phyloP scores from a whole-genome alignment of 2,113 vertebrate species.

The Pristiophorus japonicus region DNA sequence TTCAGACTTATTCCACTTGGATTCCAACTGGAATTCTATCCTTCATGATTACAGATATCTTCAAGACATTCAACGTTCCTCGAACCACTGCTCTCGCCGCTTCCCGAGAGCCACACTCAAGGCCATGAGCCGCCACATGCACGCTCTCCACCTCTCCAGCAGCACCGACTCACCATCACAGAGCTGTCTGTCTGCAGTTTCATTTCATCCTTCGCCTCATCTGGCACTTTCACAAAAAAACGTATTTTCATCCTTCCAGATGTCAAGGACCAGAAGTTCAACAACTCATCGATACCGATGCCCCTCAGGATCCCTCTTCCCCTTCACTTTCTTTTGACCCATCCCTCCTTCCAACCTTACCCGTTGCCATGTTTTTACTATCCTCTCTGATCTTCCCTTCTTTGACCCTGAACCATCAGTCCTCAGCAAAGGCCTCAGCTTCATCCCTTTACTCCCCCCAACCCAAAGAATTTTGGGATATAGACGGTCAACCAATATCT shows the following conservation, averaged over 20 bases:
- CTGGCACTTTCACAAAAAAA: neutral
- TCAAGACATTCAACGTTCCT: neutral
- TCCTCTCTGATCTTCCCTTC: neutral
- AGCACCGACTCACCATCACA: neutral
- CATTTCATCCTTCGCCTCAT: neutral
- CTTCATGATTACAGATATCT: neutral
- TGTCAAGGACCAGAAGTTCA: neutral
- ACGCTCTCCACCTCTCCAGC: neutral
- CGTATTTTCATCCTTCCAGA: neutral
- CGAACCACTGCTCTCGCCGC: neutral
- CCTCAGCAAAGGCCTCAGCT: no score
- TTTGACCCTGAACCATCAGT: no score
- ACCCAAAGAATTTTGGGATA: neutral
- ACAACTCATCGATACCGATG: neutral
- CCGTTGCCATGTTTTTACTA: neutral
- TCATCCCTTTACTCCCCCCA: neutral
- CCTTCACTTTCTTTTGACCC: neutral
- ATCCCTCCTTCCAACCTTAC: neutral
- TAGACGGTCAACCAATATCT: no score
- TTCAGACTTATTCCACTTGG: neutral
- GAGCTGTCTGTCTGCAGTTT: neutral
- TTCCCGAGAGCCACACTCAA: neutral
- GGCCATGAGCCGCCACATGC: neutral
- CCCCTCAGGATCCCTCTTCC: neutral
- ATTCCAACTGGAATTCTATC: neutral